phyloP scores from a whole-genome alignment of 2,113 vertebrate genomes.

The Protobothrops mucrosquamatus region DNA sequence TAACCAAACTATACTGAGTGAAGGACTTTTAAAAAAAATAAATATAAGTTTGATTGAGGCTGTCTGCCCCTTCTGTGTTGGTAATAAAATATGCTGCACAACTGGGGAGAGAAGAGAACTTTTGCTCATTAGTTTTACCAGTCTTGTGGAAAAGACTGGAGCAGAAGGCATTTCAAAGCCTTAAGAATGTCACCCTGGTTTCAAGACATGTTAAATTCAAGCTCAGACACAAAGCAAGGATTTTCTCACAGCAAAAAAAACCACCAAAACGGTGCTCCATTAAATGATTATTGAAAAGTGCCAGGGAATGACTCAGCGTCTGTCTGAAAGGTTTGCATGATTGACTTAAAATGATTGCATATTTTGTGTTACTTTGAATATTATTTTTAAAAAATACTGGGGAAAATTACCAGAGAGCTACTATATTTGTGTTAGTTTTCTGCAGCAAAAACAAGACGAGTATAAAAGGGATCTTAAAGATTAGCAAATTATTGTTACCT shows the following conservation, averaged over 20 bases:
- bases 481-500: background rate
- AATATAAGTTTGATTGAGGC: background rate
- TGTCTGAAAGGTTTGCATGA: slow-evolving; percentile 38
- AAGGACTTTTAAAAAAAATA: background rate
- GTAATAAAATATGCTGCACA: slow-evolving; percentile 19
- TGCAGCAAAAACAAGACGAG: background rate
- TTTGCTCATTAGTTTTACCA: slow-evolving; percentile 45
- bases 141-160: slow-evolving; percentile 31
- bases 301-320: slow-evolving; percentile 44
- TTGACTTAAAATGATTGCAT: slow-evolving; percentile 5
- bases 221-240: slow-evolving; percentile 30
- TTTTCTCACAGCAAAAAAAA: slow-evolving; percentile 38
- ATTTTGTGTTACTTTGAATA: slow-evolving; percentile 12
- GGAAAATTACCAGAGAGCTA: background rate
- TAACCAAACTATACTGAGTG: background rate
- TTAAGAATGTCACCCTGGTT: slow-evolving; percentile 13
- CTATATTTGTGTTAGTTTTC: background rate
- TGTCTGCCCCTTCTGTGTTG: slow-evolving; percentile 38
- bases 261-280: slow-evolving; percentile 26
- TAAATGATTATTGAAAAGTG: slow-evolving; percentile 46
- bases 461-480: background rate
- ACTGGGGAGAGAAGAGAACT: slow-evolving; percentile 9
- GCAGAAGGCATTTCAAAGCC: slow-evolving; percentile 43
- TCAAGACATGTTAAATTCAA: slow-evolving; percentile 46
- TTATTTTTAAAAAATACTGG: background rate